phyloP scores from a whole-genome alignment of 1,140 invertebrate genomes.

The Drosophila melanogaster region DNA sequence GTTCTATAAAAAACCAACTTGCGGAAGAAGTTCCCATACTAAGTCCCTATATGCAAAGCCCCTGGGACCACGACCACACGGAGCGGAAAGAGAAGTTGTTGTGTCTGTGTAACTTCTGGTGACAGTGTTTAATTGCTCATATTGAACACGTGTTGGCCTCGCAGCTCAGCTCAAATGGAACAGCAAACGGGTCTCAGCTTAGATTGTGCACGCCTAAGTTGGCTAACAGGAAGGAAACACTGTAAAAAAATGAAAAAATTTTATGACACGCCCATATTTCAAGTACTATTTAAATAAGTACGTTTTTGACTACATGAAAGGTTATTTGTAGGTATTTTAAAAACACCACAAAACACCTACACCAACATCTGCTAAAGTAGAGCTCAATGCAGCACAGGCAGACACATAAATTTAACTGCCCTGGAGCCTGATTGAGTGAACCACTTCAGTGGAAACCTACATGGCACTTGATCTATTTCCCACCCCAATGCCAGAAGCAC shows the following conservation, averaged over 20 bases:
- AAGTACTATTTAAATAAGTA: not conserved
- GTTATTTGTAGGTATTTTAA: too few species aligned
- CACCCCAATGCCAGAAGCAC: not conserved
- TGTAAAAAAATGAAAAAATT: not conserved
- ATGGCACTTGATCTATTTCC: constrained; percentile 32
- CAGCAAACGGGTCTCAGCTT: constrained; percentile 31
- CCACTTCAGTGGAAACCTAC: constrained; percentile 70
- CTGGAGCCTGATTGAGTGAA: constrained; percentile 62
- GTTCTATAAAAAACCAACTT: constrained; percentile 36
- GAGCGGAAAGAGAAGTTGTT: constrained; percentile 29
- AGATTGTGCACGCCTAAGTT: constrained; percentile 52
- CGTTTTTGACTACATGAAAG: too few species aligned
- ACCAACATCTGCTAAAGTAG: constrained; percentile 18
- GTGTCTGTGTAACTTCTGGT: constrained; percentile 64
- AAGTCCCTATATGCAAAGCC: constrained; percentile 26
- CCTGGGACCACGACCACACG: not conserved
- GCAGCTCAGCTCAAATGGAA: constrained; percentile 17
- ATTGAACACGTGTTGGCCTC: constrained; percentile 76
- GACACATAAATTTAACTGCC: constrained; percentile 48
- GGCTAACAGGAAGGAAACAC: constrained; percentile 10
- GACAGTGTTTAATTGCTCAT: constrained; percentile 83
- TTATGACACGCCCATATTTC: too few species aligned
- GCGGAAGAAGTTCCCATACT: constrained; percentile 23
- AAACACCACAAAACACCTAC: too few species aligned
- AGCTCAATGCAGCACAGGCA: constrained; percentile 11